Percentiles rank a stretch among this genome's conserved stretches.
Conservation (phyloP, 2,113 vertebrate species). For the Ptyas mucosa region DNA sequence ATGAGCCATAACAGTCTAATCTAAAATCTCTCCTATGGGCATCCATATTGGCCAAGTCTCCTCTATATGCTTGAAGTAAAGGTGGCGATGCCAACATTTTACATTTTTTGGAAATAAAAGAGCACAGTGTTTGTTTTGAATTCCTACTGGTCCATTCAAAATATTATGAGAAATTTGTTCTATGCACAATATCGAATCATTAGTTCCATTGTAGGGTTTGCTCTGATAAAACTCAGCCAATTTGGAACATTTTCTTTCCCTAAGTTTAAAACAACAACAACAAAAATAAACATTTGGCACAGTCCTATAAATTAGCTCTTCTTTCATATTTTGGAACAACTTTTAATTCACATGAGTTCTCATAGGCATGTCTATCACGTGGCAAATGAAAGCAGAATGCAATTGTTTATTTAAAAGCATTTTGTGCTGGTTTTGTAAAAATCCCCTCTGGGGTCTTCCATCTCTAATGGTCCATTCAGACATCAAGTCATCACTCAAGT, state of each 20-base stretch:
- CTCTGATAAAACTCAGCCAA: background rate
- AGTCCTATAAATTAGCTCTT: background rate
- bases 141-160: background rate
- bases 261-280: background rate
- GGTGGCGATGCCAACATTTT: background rate
- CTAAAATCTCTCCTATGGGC: background rate
- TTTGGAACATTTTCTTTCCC: background rate
- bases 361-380: background rate
- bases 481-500: background rate
- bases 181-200: background rate
- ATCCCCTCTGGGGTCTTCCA: background rate
- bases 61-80: background rate
- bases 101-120: background rate
- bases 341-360: background rate
- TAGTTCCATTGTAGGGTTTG: background rate
- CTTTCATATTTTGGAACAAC: background rate
- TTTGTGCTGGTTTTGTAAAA: background rate
- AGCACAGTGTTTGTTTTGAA: background rate
- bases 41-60: background rate
- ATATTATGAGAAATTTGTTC: background rate
- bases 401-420: background rate
- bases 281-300: background rate
- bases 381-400: background rate
- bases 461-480: background rate
- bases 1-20: background rate